These are phyloP conservation scores for Odontophorus gujanensis DNA, from an alignment of 2,113 vertebrate genomes.

Conservation along the genomic window DNA sequence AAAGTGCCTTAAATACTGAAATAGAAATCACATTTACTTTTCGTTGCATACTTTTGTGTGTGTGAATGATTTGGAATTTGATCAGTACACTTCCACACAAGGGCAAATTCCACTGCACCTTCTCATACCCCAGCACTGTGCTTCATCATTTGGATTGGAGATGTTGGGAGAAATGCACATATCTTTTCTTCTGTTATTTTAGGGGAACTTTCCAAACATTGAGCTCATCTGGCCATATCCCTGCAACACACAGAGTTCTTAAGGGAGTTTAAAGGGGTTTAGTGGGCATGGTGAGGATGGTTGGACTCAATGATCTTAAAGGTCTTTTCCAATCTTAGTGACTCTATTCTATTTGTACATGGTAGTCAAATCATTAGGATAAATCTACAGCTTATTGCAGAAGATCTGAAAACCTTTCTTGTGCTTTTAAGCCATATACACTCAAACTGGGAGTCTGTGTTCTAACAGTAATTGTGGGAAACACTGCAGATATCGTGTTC, in stretches of 20 bases:
- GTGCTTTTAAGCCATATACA: not conserved
- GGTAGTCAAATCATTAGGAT: not conserved
- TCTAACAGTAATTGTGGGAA: not conserved
- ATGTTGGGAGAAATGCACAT: not conserved
- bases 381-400: not conserved
- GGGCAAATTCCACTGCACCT: conserved; percentile 16
- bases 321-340: no score
- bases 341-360: not conserved
- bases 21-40: conserved; percentile 54
- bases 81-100: not conserved
- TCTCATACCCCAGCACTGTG: not conserved
- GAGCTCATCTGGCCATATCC: not conserved
- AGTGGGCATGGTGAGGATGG: no score
- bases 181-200: not conserved
- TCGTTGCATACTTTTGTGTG: conserved; percentile 1
- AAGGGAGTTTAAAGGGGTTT: not conserved
- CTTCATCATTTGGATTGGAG: not conserved
- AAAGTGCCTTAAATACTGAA: conserved; percentile 27
- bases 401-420: not conserved
- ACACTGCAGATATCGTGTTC: not conserved
- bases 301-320: no score
- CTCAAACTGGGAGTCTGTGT: not conserved
- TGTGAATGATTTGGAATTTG: not conserved
- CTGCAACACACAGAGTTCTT: not conserved
- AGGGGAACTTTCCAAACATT: not conserved